A percentile compares a stretch with the other conserved stretches of the same genome.
Evolutionary conservation across 1,140 invertebrate species (phyloP).

Genomic region (Calliopsis andreniformis): DNA sequence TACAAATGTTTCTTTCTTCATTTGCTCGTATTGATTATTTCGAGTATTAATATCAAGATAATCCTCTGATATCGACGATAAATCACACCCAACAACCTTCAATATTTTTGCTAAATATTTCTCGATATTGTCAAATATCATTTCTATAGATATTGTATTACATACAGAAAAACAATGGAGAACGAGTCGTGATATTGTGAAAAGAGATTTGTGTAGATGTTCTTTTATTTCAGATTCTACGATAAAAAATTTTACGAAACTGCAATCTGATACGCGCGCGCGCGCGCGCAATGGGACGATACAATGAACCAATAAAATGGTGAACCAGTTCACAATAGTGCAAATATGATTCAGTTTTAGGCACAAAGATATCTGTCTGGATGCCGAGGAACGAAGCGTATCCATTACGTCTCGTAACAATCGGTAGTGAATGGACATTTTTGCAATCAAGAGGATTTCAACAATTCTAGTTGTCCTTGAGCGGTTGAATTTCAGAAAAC

Average conservation of each 20-base stretch:
- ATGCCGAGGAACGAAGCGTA: too few relatives aligned
- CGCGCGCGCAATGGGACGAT: too few relatives aligned
- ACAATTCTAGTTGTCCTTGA: conserved; percentile 9
- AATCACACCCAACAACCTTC: background rate
- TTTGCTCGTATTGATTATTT: background rate
- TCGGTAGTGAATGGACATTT: too few relatives aligned
- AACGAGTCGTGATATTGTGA: background rate
- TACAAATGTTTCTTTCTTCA: background rate
- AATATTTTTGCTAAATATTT: background rate
- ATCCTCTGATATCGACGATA: background rate
- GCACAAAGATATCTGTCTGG: too few relatives aligned
- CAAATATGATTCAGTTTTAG: too few relatives aligned
- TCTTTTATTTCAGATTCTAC: background rate
- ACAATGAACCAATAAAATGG: too few relatives aligned
- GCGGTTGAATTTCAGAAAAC: background rate
- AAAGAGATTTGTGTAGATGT: background rate
- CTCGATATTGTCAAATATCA: background rate
- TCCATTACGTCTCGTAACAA: too few relatives aligned
- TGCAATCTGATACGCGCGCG: background rate
- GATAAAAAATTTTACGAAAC: background rate
- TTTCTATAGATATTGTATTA: background rate
- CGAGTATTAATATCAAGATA: background rate
- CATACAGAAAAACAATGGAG: conserved; percentile 6
- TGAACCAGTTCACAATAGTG: too few relatives aligned
- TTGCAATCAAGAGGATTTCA: background rate